phyloP scores from a whole-genome alignment of 2,888 invertebrate genomes.

The Crioceris asparagi region DNA sequence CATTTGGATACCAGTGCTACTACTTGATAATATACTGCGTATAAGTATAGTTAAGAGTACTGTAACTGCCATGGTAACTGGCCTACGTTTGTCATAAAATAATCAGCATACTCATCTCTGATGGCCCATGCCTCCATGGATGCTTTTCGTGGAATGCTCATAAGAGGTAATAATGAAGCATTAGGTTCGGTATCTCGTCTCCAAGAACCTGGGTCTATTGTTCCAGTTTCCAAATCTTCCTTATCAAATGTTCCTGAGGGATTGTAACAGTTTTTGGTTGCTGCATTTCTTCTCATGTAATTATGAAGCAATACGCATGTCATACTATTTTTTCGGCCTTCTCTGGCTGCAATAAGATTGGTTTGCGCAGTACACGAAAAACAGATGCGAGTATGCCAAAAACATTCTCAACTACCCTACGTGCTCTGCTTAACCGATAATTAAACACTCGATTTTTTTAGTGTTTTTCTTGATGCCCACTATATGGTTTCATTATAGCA shows the following conservation, averaged over 20 bases:
- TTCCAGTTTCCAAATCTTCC: no score
- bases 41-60: no score
- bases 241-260: neutral
- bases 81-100: conserved; percentile 2
- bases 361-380: conserved; percentile 4
- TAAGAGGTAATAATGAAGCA: conserved; percentile 2
- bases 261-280: conserved; percentile 2
- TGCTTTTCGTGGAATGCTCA: conserved; percentile 2
- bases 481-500: neutral
- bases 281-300: conserved; percentile 3
- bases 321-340: conserved; percentile 3
- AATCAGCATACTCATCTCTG: conserved; percentile 2
- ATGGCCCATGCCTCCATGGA: conserved; percentile 1
- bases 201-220: conserved; percentile 2
- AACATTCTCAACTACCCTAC: no score
- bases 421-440: neutral
- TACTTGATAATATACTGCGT: no score
- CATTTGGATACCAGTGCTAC: no score
- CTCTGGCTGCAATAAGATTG: conserved; percentile 4
- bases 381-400: conserved; percentile 4
- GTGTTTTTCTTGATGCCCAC: neutral
- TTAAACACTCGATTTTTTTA: neutral
- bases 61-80: conserved; percentile 1
- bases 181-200: conserved; percentile 2
- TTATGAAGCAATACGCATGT: conserved; percentile 4